These are phyloP conservation scores for Suillia variegata DNA, from an alignment of 2,888 invertebrate species.

Conservation along the genomic window DNA sequence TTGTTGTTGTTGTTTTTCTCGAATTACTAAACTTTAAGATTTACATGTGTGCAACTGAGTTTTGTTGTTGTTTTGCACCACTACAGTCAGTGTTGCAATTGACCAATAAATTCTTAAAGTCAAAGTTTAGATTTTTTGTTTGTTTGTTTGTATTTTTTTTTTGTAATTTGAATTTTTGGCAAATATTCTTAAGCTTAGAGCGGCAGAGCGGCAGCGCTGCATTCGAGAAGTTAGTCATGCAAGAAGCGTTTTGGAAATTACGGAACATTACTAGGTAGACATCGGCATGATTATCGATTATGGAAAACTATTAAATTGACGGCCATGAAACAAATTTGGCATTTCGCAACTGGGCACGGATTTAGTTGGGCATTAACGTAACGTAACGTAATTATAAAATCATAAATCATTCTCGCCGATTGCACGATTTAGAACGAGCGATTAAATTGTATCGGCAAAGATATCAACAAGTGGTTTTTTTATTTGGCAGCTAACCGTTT, in stretches of 20 bases:
- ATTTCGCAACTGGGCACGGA: not conserved
- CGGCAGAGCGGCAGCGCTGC: not conserved
- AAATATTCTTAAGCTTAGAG: not conserved
- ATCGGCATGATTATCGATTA: not conserved
- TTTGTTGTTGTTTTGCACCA: not conserved
- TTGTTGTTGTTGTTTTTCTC: too few species aligned
- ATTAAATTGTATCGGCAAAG: not conserved
- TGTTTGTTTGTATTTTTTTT: not conserved
- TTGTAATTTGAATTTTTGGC: not conserved
- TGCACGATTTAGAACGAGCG: not conserved
- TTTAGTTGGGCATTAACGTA: not conserved
- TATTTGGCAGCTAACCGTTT: too few species aligned
- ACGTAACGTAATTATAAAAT: not conserved
- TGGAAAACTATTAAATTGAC: not conserved
- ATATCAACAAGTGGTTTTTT: too few species aligned
- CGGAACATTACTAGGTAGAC: not conserved
- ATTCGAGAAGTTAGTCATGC: not conserved
- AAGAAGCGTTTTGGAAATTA: not conserved
- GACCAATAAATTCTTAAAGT: constrained; percentile 8
- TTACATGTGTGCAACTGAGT: not conserved
- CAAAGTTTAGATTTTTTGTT: not conserved
- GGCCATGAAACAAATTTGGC: constrained; percentile 13
- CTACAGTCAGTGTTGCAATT: constrained; percentile 7
- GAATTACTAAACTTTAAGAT: not conserved
- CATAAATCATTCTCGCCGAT: not conserved